Evolutionary conservation across 2,113 vertebrate genomes (phyloP), one percentile per base, ranked within the genome.

Genomic region (Actenoides hombroni): DNA sequence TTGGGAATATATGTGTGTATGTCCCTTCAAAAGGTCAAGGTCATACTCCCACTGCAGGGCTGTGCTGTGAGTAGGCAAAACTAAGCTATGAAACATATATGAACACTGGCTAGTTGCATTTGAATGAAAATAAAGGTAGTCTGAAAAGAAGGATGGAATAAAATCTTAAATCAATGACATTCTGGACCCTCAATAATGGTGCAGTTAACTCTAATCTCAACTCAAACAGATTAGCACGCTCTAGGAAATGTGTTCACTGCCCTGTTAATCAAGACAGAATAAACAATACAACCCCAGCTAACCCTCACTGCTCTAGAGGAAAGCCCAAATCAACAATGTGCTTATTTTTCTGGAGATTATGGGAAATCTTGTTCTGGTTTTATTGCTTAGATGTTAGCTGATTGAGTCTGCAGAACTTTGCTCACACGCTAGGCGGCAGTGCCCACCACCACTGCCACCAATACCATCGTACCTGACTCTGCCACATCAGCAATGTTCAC

Each of bases 401-500:
- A 98, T 97, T 95, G 95, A 83, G 96, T 97, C 97, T 97, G 97
- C 97, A 97, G 97, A 96, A 97, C 98, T 98, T 76, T 88, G 83
- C 98, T 98, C 97, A 97, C 97, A 98, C 98, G 97, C 98, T 97
- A 98, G 98, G 99, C 98, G 98, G 98, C 99, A 99, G 99, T 98
- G 98, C 99, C 99, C 99, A 99, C 99, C 99, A 99, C 98, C 98
- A 98, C 99, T 99, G 99, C 99, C 97, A 97, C 98, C 98, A 87
- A 98, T 97, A 98, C 97, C 99, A 99, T 99, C 99, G 98, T 99
- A 99, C 99, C 99, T 99, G 99, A 99, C 99, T 99, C 99, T 98
- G 99, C 99, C 98, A 99, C 99, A 99, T 99, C 99, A 95, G 99
- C 99, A 99, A 99, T 99, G 99, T 99, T 98, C 99, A 99, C 99